phyloP scores from a whole-genome alignment of 2,888 invertebrate genomes.

The Sesamia inferens region DNA sequence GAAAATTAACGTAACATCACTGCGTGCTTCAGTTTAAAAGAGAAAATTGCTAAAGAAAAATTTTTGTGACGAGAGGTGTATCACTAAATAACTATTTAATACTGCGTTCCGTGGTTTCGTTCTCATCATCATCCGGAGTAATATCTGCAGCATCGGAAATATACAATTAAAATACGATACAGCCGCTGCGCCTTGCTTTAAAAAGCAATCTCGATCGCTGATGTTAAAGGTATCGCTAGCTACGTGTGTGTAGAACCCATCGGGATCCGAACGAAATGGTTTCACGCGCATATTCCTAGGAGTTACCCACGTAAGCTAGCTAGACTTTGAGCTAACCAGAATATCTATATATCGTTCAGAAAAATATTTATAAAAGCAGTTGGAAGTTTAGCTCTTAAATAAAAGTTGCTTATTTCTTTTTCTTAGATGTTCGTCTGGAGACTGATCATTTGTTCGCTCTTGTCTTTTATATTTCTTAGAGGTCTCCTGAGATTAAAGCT shows the following conservation, averaged over 20 bases:
- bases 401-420: conserved; percentile 51
- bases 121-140: neutral
- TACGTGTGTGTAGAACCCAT: conserved; percentile 10
- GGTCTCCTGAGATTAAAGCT: conserved; percentile 47
- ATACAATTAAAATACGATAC: conserved; percentile 9
- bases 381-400: conserved; percentile 52
- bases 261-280: conserved; percentile 42
- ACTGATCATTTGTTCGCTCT: conserved; percentile 61
- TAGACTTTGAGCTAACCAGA: conserved; percentile 15
- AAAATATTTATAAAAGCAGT: conserved; percentile 55
- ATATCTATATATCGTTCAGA: conserved; percentile 41
- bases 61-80: too few relatives aligned
- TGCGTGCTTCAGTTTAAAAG: too few relatives aligned
- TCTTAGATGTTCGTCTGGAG: conserved; percentile 43
- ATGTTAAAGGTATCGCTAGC: conserved; percentile 23
- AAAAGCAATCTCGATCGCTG: conserved; percentile 24
- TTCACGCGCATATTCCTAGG: conserved; percentile 51
- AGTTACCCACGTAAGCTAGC: conserved; percentile 40
- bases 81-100: neutral
- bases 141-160: neutral
- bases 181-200: conserved; percentile 6
- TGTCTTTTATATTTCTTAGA: conserved; percentile 56
- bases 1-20: too few relatives aligned
- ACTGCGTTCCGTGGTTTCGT: neutral
- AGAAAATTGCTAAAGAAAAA: neutral